A percentile compares a stretch with the other conserved stretches of the same genome.
phyloP scores from a whole-genome alignment of 2,797 vertebrate species.

The Tamandua tetradactyla region DNA sequence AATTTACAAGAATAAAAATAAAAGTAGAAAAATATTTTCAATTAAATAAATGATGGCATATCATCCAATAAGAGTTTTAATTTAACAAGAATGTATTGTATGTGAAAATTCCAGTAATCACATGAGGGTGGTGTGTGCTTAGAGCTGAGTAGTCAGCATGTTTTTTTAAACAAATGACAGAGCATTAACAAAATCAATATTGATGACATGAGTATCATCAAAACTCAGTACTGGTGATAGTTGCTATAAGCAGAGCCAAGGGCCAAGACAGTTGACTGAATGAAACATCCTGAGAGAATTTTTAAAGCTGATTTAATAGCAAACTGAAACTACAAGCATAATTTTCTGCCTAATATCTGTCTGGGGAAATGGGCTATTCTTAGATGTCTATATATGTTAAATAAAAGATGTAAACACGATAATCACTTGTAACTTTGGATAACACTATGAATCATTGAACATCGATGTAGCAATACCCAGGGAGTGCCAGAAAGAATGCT shows the following conservation, averaged over 20 bases:
- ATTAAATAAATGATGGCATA: background rate
- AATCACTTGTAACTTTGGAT: background rate
- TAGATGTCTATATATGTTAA: background rate
- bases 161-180: background rate
- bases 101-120: background rate
- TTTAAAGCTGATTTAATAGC: background rate
- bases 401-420: background rate
- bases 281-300: background rate
- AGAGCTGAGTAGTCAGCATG: background rate
- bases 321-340: background rate
- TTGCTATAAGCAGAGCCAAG: background rate
- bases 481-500: background rate
- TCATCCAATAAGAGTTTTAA: background rate
- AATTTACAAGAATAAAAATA: background rate
- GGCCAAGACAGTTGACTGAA: background rate
- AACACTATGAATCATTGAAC: background rate
- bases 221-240: background rate
- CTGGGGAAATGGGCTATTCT: background rate
- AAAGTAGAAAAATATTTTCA: background rate
- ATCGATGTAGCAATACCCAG: background rate
- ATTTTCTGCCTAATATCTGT: background rate
- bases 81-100: background rate
- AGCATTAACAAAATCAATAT: background rate
- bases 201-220: background rate
- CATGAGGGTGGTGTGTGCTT: background rate